These are phyloP conservation scores for Agrotis segetum DNA, from an alignment of 2,888 invertebrate genomes.

Conservation along the genomic window DNA sequence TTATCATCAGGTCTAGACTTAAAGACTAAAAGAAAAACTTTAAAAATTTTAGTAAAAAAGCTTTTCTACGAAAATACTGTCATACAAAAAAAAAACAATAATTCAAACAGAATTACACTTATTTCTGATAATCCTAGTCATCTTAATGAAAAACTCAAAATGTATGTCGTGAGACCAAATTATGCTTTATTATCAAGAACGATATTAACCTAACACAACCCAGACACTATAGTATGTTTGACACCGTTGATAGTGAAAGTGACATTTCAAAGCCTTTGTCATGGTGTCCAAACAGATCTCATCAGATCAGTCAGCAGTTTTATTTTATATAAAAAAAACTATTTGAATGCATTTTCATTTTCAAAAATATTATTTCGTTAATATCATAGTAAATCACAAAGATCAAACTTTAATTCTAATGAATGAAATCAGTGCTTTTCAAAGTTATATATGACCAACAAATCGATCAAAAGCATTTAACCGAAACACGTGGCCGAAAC, in stretches of 20 bases:
- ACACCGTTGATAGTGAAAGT: slow-evolving; percentile 21
- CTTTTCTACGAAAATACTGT: no score
- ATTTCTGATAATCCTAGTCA: no score
- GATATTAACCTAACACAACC: not conserved
- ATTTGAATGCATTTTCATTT: not conserved
- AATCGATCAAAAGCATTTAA: slow-evolving; percentile 60
- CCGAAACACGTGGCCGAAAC: slow-evolving; percentile 58
- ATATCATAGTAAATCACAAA: not conserved
- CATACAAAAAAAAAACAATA: not conserved
- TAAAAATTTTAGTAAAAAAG: no score
- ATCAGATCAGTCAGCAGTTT: not conserved
- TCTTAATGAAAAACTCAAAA: not conserved
- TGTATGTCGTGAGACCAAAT: not conserved
- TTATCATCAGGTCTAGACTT: no score
- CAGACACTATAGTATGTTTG: not conserved
- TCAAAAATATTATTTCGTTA: not conserved
- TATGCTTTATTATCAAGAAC: not conserved
- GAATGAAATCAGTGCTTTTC: slow-evolving; percentile 48
- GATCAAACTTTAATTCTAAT: slow-evolving; percentile 45
- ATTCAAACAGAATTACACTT: no score
- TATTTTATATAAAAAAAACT: not conserved
- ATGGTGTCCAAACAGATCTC: not conserved
- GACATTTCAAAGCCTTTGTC: slow-evolving; percentile 16
- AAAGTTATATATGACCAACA: slow-evolving; percentile 60
- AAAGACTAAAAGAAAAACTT: no score